Conservation (phyloP, 2,113 vertebrate species). For the Xyrauchen texanus region DNA sequence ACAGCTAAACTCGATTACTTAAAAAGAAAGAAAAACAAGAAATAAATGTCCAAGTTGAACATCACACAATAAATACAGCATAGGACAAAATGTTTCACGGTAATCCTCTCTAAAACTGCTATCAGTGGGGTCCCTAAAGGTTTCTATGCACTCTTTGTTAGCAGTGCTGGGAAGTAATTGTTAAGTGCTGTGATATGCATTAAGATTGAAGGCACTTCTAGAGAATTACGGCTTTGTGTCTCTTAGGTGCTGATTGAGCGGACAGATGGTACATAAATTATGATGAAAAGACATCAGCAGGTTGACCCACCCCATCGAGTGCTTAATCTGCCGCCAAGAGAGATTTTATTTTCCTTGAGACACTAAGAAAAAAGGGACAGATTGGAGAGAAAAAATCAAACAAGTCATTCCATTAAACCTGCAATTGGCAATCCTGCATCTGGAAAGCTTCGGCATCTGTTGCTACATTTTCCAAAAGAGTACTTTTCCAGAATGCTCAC, state of each 20-base stretch:
- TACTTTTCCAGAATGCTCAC: conserved; percentile 61
- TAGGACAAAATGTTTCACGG: conserved; percentile 27
- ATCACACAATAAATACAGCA: conserved; percentile 16
- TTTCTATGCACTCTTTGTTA: conserved; percentile 37
- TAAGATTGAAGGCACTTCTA: conserved; percentile 51
- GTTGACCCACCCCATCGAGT: conserved; percentile 63
- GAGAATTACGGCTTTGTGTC: conserved; percentile 63
- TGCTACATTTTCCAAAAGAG: conserved; percentile 67
- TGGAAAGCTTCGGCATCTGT: conserved; percentile 73
- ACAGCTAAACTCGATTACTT: no score
- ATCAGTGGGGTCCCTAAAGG: conserved; percentile 33
- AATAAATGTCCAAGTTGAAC: not conserved
- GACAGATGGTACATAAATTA: conserved; percentile 77
- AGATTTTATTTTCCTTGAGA: conserved; percentile 76
- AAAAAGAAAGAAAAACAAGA: not conserved
- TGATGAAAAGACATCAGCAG: conserved; percentile 71
- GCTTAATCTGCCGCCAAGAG: conserved; percentile 74
- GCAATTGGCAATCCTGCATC: conserved; percentile 63
- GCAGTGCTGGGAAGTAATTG: conserved; percentile 50
- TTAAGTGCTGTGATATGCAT: conserved; percentile 69
- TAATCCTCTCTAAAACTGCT: conserved; percentile 31
- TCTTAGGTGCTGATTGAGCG: conserved; percentile 72
- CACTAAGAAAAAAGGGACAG: conserved; percentile 60
- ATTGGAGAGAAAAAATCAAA: conserved; percentile 43
- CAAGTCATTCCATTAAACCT: conserved; percentile 48